Evolutionary conservation across 2,113 vertebrate species (phyloP).

Genomic region (Poecilia latipinna): DNA sequence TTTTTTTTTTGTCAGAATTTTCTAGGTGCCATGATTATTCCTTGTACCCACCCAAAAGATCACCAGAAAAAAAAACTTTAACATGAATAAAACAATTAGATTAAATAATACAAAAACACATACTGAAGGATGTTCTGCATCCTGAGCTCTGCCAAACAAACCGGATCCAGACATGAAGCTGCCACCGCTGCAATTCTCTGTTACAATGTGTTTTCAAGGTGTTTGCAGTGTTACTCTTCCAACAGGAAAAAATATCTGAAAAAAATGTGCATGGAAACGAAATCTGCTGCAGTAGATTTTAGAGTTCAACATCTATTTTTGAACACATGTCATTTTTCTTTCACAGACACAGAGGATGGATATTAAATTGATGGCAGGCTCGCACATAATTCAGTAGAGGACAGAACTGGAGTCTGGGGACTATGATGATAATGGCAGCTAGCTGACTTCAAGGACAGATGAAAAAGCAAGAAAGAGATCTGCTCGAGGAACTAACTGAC

Average conservation of each 20-base stretch:
- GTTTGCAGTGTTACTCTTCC: not conserved
- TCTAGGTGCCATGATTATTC: no score
- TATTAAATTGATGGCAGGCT: slow-evolving; percentile 23
- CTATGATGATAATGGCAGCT: slow-evolving; percentile 30
- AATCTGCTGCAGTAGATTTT: not conserved
- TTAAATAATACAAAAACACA: not conserved
- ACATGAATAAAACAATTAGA: no score
- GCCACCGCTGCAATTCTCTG: not conserved
- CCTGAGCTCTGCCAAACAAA: not conserved
- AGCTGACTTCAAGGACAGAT: slow-evolving; percentile 52
- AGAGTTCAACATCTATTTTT: slow-evolving; percentile 13
- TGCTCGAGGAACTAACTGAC: slow-evolving; percentile 74
- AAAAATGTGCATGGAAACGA: not conserved
- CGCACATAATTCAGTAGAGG: slow-evolving; percentile 18
- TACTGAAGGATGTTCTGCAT: not conserved
- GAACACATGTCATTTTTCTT: not conserved
- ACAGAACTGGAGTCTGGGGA: no score
- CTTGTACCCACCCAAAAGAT: no score
- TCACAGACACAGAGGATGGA: not conserved
- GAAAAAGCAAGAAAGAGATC: slow-evolving; percentile 7
- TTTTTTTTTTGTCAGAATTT: no score
- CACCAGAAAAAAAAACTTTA: not conserved
- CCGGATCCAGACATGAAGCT: not conserved
- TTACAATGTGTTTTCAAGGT: not conserved
- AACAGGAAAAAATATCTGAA: not conserved